Percentiles rank a stretch among this genome's conserved stretches.
Evolutionary conservation across 2,797 vertebrate species (phyloP).

Genomic region (Karalla daura): DNA sequence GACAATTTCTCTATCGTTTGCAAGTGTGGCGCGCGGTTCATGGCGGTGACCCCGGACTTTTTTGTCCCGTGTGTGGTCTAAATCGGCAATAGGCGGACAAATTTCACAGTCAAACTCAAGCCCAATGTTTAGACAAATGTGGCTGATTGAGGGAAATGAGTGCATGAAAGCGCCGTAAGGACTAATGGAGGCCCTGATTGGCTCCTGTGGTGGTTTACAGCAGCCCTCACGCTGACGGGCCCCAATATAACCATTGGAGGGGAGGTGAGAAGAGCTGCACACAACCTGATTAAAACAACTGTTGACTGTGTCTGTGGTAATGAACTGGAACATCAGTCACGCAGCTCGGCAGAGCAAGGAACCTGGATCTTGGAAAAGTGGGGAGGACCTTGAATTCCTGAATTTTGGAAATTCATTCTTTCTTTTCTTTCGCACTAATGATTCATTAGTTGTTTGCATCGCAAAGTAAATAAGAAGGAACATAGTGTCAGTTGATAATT

Average conservation of each 20-base stretch:
- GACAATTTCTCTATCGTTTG: neutral
- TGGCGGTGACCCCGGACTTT: no score
- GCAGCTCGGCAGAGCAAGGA: slow-evolving; percentile 37
- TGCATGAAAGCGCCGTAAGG: slow-evolving; percentile 53
- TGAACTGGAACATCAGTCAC: slow-evolving; percentile 77
- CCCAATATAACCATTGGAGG: slow-evolving; percentile 82
- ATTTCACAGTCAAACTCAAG: slow-evolving; percentile 79
- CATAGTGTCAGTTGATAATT: no score
- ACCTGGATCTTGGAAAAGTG: neutral
- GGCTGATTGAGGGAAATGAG: slow-evolving; percentile 71
- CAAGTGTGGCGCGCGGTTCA: neutral
- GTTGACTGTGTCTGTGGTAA: slow-evolving; percentile 77
- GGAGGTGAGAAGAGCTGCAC: slow-evolving; percentile 81
- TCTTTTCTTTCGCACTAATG: no score
- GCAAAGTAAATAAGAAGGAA: no score
- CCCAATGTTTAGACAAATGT: slow-evolving; percentile 77
- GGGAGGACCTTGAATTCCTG: no score
- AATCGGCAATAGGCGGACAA: slow-evolving; percentile 49
- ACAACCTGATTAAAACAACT: slow-evolving; percentile 82
- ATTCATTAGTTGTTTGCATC: no score
- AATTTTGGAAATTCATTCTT: no score
- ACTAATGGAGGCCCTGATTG: slow-evolving; percentile 74
- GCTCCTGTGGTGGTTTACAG: slow-evolving; percentile 72
- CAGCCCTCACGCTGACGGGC: slow-evolving; percentile 65
- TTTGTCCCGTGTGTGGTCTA: slow-evolving; percentile 48